Percentiles rank a stretch among this genome's conserved stretches.
phyloP scores from a whole-genome alignment of 1,140 invertebrate genomes.

The Oncopeltus fasciatus region DNA sequence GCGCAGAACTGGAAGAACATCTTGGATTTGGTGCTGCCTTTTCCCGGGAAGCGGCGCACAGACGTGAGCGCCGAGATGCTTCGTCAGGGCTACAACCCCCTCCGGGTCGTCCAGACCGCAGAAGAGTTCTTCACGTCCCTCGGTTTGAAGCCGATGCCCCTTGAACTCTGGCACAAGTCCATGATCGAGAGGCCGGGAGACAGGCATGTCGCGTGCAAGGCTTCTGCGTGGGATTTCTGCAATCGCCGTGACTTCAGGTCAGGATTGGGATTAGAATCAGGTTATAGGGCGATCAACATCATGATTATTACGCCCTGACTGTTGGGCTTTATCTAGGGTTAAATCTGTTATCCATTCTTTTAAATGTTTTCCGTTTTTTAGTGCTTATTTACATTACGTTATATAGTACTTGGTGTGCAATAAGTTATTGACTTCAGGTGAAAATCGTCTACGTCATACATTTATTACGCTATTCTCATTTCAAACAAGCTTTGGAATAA shows the following conservation, averaged over 20 bases:
- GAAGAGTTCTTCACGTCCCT: slow-evolving; percentile 70
- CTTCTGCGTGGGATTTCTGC: slow-evolving; percentile 81
- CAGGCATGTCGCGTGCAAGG: slow-evolving; percentile 61
- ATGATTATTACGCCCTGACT: too few relatives aligned
- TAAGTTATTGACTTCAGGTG: too few relatives aligned
- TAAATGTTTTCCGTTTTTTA: too few relatives aligned
- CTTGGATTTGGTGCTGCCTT: slow-evolving; percentile 62
- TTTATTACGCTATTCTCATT: too few relatives aligned
- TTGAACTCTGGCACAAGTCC: slow-evolving; percentile 66
- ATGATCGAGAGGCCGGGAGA: slow-evolving; percentile 56
- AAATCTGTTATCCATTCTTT: too few relatives aligned
- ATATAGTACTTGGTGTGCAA: too few relatives aligned
- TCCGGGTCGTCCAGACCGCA: slow-evolving; percentile 62
- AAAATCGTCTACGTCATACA: too few relatives aligned
- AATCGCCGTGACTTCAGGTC: slow-evolving; percentile 68
- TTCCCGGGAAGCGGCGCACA: slow-evolving; percentile 48
- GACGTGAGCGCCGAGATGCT: slow-evolving; percentile 65
- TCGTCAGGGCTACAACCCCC: slow-evolving; percentile 51
- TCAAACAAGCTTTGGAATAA: too few relatives aligned
- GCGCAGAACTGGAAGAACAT: slow-evolving; percentile 70
- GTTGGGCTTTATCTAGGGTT: too few relatives aligned
- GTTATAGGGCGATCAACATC: too few relatives aligned
- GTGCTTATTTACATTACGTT: too few relatives aligned
- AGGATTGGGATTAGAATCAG: too few relatives aligned
- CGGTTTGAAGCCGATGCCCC: slow-evolving; percentile 58